These are phyloP conservation scores for Dipodomys stephensi DNA, from an alignment of 2,113 vertebrate species.

Conservation along the genomic window DNA sequence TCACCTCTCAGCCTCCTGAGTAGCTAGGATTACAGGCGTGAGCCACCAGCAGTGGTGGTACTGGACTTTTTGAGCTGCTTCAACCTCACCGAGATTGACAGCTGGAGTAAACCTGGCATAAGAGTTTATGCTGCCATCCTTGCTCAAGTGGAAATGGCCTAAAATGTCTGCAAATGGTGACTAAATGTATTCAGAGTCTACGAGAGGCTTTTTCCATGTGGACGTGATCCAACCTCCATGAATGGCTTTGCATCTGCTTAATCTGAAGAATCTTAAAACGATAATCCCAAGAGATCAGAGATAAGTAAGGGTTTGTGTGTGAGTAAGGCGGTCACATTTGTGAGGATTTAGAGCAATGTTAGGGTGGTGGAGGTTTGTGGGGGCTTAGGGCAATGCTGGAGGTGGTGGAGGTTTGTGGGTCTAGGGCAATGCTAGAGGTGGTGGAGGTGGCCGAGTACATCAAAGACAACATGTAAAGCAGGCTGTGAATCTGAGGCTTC, in stretches of 20 bases:
- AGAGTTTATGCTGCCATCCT: background rate
- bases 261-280: slow-evolving; percentile 34
- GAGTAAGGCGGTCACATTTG: background rate
- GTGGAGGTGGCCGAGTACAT: no score
- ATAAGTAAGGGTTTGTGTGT: background rate
- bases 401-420: no score
- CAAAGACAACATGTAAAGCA: no score
- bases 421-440: no score
- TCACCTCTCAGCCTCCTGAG: no score
- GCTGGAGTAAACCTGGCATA: background rate
- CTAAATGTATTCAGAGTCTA: slow-evolving; percentile 10
- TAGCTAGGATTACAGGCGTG: no score
- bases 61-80: background rate
- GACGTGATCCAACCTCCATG: background rate
- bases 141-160: background rate
- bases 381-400: no score
- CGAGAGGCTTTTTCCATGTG: background rate
- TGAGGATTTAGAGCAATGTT: background rate
- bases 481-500: background rate
- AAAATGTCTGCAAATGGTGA: background rate
- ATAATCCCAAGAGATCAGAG: slow-evolving; percentile 34
- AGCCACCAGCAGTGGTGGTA: no score
- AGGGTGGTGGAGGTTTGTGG: no score
- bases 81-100: no score
- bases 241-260: slow-evolving; percentile 36